Conservation (phyloP, 2,113 vertebrate genomes). For the Hylia prasina region DNA sequence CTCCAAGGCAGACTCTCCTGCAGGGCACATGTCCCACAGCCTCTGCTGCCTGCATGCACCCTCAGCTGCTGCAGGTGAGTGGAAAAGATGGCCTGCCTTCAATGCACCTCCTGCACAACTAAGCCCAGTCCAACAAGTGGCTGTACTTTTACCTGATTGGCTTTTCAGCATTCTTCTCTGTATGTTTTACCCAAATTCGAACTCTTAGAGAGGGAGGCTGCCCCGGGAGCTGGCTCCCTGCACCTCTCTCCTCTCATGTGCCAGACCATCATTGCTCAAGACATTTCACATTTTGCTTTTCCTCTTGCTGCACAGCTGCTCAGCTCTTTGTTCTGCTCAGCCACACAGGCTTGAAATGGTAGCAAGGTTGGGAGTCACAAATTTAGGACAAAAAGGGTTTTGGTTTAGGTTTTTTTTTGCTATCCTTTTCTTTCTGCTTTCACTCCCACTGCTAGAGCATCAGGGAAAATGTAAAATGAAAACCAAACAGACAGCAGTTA, state of each 20-base stretch:
- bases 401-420: background rate
- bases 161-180: background rate
- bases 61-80: background rate
- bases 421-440: slow-evolving; percentile 9
- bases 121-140: background rate
- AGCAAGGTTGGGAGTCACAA: background rate
- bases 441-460: background rate
- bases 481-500: background rate
- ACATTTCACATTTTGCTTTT: background rate
- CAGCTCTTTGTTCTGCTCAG: background rate
- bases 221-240: background rate
- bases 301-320: background rate
- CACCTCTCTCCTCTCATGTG: background rate
- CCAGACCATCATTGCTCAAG: background rate
- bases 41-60: accelerated
- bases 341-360: background rate
- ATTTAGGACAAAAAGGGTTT: background rate
- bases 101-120: background rate
- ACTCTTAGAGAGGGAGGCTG: background rate
- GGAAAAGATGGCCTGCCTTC: background rate
- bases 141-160: accelerated
- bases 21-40: accelerated
- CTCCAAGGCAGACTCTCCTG: background rate
- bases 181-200: accelerated
- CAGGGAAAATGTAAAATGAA: background rate